Evolutionary conservation across 2,113 vertebrate species (phyloP), one percentile per base, ranked within the genome.

Genomic region (Dendropsophus ebraccatus): DNA sequence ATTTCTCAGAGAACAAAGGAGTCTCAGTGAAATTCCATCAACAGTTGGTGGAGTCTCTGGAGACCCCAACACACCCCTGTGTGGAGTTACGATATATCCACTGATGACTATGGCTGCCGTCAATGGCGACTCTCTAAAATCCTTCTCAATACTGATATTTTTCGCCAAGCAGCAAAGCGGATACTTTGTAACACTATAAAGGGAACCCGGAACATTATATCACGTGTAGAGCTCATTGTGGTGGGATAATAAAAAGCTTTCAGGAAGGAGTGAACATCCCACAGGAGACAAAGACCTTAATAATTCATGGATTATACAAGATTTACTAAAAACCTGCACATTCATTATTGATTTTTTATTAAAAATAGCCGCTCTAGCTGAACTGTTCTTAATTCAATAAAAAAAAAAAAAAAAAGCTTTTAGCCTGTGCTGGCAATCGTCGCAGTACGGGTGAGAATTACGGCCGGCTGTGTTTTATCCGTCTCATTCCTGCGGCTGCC

Each of bases 281-380:
- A 17, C 37, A 19, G 30, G 83, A 60, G 83, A 78, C 83, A 25
- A 41, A 37, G 21, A 49, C 23, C 58, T 76, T 50, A 49, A 85
- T 85, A 77, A 85, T 65, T 85, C 50, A 85, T 85, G 35, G 58
- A 52, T 65, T 65, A 78, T 32, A 77, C 73, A 54, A 85, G 58
- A 85, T 76, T 75, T 85, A 77, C 83, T 65, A 78, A 85, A 84
- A 85, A 67, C 83, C 83, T 85, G 62, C 62, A 62, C 49, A 77
- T 85, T 85, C 56, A 65, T 77, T 85, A 85, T 85, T 85, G 83
- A 85, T 85, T 85, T 84, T 85, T 85, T 67, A 77, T 85, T 77
- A 77, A 78, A 85, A 85, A 77, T 77, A 77, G 83, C 83, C 35
- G 83, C 77, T 77, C 73, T 78, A 32, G 56, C 74, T 85, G 83